These are phyloP conservation scores for Chironomus tepperi DNA, from an alignment of 1,140 invertebrate species.

Conservation along the genomic window DNA sequence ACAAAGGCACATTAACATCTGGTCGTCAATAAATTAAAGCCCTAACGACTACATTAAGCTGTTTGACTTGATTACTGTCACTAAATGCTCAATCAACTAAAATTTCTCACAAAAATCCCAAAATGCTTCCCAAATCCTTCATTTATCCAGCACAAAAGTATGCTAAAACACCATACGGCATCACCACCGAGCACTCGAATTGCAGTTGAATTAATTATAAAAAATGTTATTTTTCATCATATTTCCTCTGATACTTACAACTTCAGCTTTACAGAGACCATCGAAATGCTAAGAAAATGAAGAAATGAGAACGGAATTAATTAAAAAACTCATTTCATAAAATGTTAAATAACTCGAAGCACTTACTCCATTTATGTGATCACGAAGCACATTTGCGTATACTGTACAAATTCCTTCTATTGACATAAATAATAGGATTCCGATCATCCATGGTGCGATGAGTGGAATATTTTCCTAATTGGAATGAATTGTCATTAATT, in stretches of 20 bases:
- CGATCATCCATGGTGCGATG: constrained; percentile 43
- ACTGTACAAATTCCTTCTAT: constrained; percentile 46
- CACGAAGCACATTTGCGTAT: constrained; percentile 45
- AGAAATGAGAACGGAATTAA: not conserved
- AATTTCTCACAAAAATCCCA: no score
- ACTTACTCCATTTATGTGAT: constrained; percentile 45
- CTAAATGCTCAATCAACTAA: no score
- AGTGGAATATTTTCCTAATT: constrained; percentile 40
- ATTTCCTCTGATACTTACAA: constrained; percentile 27
- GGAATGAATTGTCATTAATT: constrained; percentile 27
- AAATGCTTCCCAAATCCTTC: no score
- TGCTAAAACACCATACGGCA: not conserved
- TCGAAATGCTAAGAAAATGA: constrained; percentile 42
- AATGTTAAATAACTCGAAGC: not conserved
- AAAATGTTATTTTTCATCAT: not conserved
- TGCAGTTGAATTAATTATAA: not conserved
- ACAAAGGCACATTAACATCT: no score
- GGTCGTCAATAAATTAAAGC: no score
- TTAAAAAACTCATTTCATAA: not conserved
- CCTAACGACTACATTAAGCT: no score
- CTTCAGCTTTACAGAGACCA: constrained; percentile 42
- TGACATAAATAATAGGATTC: constrained; percentile 43
- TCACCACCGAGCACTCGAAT: not conserved
- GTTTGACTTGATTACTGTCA: no score
- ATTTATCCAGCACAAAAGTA: no score